Percentiles rank a stretch among this genome's conserved stretches.
Conservation (phyloP, 2,113 vertebrate genomes). For the Taxidea taxus region DNA sequence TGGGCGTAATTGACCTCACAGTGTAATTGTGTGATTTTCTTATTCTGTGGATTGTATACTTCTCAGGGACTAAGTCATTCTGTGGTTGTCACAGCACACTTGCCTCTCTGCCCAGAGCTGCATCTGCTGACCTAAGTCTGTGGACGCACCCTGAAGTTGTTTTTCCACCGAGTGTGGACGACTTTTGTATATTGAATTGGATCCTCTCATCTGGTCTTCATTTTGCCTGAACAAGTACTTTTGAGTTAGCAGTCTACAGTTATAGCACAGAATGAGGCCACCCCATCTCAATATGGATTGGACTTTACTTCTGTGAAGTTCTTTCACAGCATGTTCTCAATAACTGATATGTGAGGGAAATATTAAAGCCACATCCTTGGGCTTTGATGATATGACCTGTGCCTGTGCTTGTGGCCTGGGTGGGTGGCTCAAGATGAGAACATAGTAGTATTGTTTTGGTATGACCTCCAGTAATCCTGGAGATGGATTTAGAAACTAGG, state of each 20-base stretch:
- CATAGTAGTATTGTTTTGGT: not conserved
- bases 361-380: not conserved
- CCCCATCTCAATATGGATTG: not conserved
- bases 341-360: not conserved
- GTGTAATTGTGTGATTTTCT: not conserved
- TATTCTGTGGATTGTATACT: not conserved
- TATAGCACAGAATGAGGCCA: not conserved
- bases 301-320: not conserved
- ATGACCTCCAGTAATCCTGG: not conserved
- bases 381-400: not conserved
- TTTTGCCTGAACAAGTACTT: not conserved
- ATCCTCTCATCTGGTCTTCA: not conserved
- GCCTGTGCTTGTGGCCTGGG: not conserved
- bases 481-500: not conserved
- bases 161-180: not conserved
- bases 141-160: not conserved
- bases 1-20: not conserved
- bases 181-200: not conserved
- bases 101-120: not conserved
- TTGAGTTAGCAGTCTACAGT: not conserved
- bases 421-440: not conserved
- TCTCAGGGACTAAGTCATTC: not conserved
- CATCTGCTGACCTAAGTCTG: not conserved
- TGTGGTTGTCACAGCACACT: not conserved
- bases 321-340: not conserved